Evolutionary conservation across 2,888 invertebrate species (phyloP).

Genomic region (Meandrusa payeni): DNA sequence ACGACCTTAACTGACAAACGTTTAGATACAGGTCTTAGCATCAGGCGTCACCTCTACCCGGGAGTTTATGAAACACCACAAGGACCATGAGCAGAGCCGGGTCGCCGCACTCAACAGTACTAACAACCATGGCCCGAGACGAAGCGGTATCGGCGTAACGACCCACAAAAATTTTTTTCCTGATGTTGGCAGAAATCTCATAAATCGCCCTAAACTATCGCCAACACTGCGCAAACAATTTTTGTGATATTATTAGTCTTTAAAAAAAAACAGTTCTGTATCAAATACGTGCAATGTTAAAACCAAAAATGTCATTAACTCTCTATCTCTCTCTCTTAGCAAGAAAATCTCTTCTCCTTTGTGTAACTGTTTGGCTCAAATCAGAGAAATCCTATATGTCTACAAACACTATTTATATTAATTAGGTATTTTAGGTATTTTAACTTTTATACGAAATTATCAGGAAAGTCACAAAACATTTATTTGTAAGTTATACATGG

Average conservation of each 20-base stretch:
- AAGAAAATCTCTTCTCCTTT: constrained; percentile 59
- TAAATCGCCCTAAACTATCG: constrained; percentile 58
- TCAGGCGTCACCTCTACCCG: constrained; percentile 47
- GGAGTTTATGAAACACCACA: constrained; percentile 26
- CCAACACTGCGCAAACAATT: constrained; percentile 63
- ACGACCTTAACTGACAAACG: constrained; percentile 40
- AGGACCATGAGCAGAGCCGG: constrained; percentile 36
- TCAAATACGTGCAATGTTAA: constrained; percentile 77
- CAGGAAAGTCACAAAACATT: constrained; percentile 77
- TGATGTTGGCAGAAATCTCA: constrained; percentile 53
- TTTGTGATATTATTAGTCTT: constrained; percentile 58
- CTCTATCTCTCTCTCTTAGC: no score
- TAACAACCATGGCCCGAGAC: constrained; percentile 43
- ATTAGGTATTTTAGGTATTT: constrained; percentile 78
- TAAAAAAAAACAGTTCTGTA: constrained; percentile 59
- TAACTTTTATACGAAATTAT: constrained; percentile 79
- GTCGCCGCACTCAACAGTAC: constrained; percentile 38
- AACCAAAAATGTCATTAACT: constrained; percentile 78
- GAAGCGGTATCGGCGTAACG: constrained; percentile 43
- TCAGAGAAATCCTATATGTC: constrained; percentile 69
- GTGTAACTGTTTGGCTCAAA: constrained; percentile 72
- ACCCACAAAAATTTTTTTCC: constrained; percentile 62
- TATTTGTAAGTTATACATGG: constrained; percentile 76
- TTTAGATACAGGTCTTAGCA: constrained; percentile 57
- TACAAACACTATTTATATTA: constrained; percentile 73